Evolutionary conservation across 2,113 vertebrate genomes (phyloP).

Genomic region (Xenopus laevis): DNA sequence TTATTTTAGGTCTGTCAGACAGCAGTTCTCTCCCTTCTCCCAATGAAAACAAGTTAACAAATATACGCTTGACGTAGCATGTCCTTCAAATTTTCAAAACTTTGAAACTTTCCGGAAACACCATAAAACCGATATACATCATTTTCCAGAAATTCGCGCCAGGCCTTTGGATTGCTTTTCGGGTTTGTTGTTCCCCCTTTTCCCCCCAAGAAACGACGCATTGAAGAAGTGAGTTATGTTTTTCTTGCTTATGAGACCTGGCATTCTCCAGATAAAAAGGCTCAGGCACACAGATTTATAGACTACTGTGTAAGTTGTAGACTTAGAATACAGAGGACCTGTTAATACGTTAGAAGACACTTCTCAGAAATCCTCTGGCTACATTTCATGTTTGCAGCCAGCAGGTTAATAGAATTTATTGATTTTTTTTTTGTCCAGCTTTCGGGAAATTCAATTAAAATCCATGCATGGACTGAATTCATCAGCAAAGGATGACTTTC

Average conservation of each 20-base stretch:
- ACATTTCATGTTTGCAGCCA: neutral
- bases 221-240: conserved; percentile 12
- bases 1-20: neutral
- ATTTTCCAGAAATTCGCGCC: conserved; percentile 22
- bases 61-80: neutral
- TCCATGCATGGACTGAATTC: too few relatives aligned
- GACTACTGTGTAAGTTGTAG: neutral
- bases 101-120: conserved; percentile 21
- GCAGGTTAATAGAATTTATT: neutral
- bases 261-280: neutral
- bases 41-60: conserved; percentile 19
- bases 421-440: neutral
- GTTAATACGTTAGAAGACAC: neutral
- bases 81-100: conserved; percentile 14
- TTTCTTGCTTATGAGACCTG: neutral
- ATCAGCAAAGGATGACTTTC: too few relatives aligned
- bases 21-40: neutral
- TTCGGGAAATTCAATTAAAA: neutral
- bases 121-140: conserved; percentile 10
- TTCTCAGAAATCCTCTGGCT: neutral
- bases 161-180: neutral
- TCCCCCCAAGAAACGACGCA: conserved; percentile 1
- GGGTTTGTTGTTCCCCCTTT: conserved; percentile 3
- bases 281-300: conserved; percentile 20
- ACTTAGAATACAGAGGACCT: neutral